Percentiles rank a stretch among this genome's conserved stretches.
These are phyloP conservation scores for Probaryconus sp. DNA, from an alignment of 1,140 invertebrate genomes.

Conservation along the genomic window DNA sequence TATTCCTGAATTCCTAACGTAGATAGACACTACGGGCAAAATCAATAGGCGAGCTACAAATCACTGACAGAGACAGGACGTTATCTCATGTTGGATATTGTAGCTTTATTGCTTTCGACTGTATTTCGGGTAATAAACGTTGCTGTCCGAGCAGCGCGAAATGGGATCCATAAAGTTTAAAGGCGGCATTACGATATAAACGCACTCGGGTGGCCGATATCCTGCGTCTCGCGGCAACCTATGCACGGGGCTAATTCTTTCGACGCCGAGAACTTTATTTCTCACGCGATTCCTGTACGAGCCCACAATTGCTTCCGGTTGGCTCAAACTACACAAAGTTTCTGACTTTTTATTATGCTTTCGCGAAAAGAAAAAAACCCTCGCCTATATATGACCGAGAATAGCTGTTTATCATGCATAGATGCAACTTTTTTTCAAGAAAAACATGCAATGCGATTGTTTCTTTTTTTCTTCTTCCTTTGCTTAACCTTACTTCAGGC, in stretches of 20 bases:
- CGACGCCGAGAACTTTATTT: slow-evolving; percentile 52
- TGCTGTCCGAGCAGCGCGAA: slow-evolving; percentile 63
- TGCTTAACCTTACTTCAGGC: too few species aligned
- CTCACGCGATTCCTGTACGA: slow-evolving; percentile 57
- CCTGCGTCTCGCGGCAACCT: slow-evolving; percentile 33
- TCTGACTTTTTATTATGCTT: slow-evolving; percentile 48
- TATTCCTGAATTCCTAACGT: slow-evolving; percentile 51
- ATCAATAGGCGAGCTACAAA: slow-evolving; percentile 62
- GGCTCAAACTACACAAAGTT: slow-evolving; percentile 40
- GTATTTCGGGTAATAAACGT: slow-evolving; percentile 71
- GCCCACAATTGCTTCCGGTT: slow-evolving; percentile 50
- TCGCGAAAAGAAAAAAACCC: slow-evolving; percentile 4
- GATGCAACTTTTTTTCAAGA: slow-evolving; percentile 15
- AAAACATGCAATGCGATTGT: slow-evolving; percentile 35
- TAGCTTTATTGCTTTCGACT: slow-evolving; percentile 66
- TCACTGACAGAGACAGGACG: slow-evolving; percentile 58
- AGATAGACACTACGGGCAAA: slow-evolving; percentile 51
- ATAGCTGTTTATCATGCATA: slow-evolving; percentile 49
- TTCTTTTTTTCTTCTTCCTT: too few species aligned
- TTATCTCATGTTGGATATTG: slow-evolving; percentile 66
- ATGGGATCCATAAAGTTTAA: slow-evolving; percentile 69
- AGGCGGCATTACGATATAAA: slow-evolving; percentile 63
- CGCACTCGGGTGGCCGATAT: slow-evolving; percentile 44
- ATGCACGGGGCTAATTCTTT: slow-evolving; percentile 51
- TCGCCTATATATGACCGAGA: slow-evolving; percentile 9